Evolutionary conservation across 2,888 invertebrate genomes (phyloP).

Genomic region (Chalcis sispes): DNA sequence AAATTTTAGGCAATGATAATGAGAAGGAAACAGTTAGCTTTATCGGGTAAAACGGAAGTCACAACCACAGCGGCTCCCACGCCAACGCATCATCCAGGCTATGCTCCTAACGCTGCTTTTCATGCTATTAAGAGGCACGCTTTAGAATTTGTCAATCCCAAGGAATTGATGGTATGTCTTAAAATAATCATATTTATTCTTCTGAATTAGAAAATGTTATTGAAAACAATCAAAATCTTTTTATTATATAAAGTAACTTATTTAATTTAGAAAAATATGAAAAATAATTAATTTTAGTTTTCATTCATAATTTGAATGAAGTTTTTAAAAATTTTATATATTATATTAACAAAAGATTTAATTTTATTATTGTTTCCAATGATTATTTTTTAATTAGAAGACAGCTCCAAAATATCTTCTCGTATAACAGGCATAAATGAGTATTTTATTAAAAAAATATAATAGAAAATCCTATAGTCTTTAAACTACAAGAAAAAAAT

Average conservation of each 20-base stretch:
- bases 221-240: constrained; percentile 3
- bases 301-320: too few species aligned
- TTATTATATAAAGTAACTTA: constrained; percentile 4
- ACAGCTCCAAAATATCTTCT: too few species aligned
- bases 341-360: too few species aligned
- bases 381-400: too few species aligned
- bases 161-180: constrained; percentile 87
- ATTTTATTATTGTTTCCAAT: too few species aligned
- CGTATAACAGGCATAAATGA: neutral
- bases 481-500: constrained; percentile 19
- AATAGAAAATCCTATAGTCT: constrained; percentile 20
- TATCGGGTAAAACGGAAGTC: constrained; percentile 73
- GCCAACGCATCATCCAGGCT: constrained; percentile 86
- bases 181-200: neutral
- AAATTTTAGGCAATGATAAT: constrained; percentile 68
- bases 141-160: constrained; percentile 91
- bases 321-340: too few species aligned
- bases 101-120: constrained; percentile 95
- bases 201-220: constrained; percentile 24
- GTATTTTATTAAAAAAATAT: neutral
- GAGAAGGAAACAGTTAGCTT: constrained; percentile 72
- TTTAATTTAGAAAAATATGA: constrained; percentile 1
- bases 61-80: constrained; percentile 77
- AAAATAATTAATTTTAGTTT: neutral
- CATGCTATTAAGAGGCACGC: constrained; percentile 98